Base-by-base conservation (phyloP, 1,140 invertebrate species). In the Carcinoscorpius rotundicauda region DNA sequence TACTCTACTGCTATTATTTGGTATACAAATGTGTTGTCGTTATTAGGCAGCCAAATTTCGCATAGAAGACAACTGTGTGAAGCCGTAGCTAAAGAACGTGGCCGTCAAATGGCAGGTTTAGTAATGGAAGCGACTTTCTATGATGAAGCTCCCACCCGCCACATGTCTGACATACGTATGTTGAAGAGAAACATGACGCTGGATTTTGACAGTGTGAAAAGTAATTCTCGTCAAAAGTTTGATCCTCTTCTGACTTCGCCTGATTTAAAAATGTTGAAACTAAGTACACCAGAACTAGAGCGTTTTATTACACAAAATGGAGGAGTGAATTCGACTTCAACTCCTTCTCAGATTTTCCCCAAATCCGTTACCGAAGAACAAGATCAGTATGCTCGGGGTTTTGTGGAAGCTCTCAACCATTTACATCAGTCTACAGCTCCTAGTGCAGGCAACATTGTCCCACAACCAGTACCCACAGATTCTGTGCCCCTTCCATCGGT, bases 401-500 rank as follows among this genome's bases (percentile, higher is more conserved):
- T 97, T 76, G 89, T 89, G 11, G 90, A 93, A 70, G 92, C 92
- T 1, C 78, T 97, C 52, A 87, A 89, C 72, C 87, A 89, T 75
- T 77, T 96, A 3, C 90, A 91, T 72, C 70, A 75, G 29, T 29
- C 29, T 29, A 29, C 29, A 29, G 29, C 29, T 29, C 29, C 29
- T 29, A 29, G 29, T 29, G 29, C 29, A 29, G 29, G 29, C 29
- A 29, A 29, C 29, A 29, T 29, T 29, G 29, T 29, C 29, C 29
- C 29, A 29, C 29, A 29, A 29, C 29, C 29, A 29, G 29, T 29
- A 29, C 29, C 29, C 29, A 29, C 29, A 29, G 29, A 29, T 29
- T 29, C 29, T 29, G 29, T 29, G 29, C 29, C 29, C 29, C 29
- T 29, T 29, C 29, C 29, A 29, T 29, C 29, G 29, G 29, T 29